phyloP scores from a whole-genome alignment of 1,140 invertebrate species.

The Mamestra configurata region DNA sequence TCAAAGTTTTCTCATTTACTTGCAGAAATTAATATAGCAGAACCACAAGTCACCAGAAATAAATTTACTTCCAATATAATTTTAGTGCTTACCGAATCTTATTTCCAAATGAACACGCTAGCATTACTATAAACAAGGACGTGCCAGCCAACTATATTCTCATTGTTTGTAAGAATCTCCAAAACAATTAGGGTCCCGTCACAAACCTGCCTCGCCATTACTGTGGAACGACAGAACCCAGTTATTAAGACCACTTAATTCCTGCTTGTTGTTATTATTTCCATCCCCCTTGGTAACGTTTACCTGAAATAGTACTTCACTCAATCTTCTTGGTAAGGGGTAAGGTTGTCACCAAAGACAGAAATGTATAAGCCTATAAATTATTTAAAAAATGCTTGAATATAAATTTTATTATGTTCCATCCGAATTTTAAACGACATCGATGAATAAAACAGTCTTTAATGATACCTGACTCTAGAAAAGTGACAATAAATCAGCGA shows the following conservation, averaged over 20 bases:
- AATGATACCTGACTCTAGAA: too few relatives aligned
- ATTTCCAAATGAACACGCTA: neutral
- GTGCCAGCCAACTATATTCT: neutral
- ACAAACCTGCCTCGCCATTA: constrained; percentile 30
- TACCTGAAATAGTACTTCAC: constrained; percentile 47
- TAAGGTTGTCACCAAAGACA: neutral
- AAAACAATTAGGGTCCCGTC: constrained; percentile 28
- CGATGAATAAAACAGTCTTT: too few relatives aligned
- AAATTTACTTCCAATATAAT: too few relatives aligned
- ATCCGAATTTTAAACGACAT: too few relatives aligned
- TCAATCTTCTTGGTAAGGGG: constrained; percentile 22
- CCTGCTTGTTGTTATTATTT: constrained; percentile 49
- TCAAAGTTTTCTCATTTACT: too few relatives aligned
- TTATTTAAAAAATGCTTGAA: too few relatives aligned
- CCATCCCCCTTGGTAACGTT: constrained; percentile 43
- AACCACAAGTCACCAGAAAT: too few relatives aligned
- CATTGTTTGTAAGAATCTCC: constrained; percentile 26
- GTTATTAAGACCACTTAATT: constrained; percentile 46
- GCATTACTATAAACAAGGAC: neutral
- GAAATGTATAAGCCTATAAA: neutral
- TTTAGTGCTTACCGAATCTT: neutral
- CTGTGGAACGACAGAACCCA: constrained; percentile 6
- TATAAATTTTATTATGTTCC: too few relatives aligned
- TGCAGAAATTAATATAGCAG: too few relatives aligned
- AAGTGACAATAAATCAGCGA: too few relatives aligned